Conservation (phyloP, 2,113 vertebrate species). For the Bujurquina vittata region DNA sequence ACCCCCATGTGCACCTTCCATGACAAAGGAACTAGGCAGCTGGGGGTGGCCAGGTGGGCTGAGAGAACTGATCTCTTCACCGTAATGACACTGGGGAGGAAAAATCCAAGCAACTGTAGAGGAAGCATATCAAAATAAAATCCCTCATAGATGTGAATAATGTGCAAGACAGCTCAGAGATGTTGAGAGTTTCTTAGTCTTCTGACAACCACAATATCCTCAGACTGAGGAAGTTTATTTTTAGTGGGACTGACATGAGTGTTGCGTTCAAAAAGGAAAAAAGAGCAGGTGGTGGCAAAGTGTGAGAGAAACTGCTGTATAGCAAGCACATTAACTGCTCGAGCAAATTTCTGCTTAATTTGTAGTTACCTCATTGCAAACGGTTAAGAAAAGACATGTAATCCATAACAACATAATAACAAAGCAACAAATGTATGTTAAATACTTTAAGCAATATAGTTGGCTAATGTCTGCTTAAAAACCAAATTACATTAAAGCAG, state of each 20-base stretch:
- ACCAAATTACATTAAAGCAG: too few species aligned
- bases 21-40: not conserved
- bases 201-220: constrained; percentile 24
- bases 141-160: not conserved
- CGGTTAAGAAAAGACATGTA: not conserved
- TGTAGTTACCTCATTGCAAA: not conserved
- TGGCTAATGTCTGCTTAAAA: too few species aligned
- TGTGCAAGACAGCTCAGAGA: not conserved
- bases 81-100: not conserved
- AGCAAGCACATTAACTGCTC: not conserved
- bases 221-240: constrained; percentile 13
- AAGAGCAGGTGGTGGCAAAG: constrained; percentile 2
- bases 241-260: constrained; percentile 13
- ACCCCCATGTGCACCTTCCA: not conserved
- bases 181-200: constrained; percentile 6
- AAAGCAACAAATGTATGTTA: too few species aligned
- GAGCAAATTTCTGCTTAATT: not conserved
- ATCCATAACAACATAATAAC: too few species aligned
- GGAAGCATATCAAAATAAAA: not conserved
- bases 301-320: not conserved
- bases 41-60: not conserved
- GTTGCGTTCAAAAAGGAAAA: constrained; percentile 27
- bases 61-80: not conserved
- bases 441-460: too few species aligned
- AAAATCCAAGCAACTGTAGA: not conserved